A percentile compares a stretch with the other conserved stretches of the same genome.
Conservation (phyloP, 2,113 vertebrate genomes). For the Otus sunia region DNA sequence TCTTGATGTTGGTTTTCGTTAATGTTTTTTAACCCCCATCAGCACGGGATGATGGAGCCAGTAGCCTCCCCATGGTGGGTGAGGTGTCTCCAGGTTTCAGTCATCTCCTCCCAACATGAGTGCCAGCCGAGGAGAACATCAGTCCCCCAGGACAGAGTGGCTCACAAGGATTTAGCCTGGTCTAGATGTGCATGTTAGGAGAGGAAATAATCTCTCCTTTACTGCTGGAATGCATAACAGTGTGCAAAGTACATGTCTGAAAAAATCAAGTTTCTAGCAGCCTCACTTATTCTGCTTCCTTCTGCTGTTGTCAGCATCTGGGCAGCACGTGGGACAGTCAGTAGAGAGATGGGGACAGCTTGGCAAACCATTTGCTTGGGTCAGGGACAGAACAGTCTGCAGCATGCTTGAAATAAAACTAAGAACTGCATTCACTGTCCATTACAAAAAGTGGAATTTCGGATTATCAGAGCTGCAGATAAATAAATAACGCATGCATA, state of each 20-base stretch:
- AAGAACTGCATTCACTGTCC: not conserved
- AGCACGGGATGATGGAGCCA: accelerated
- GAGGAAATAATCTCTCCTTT: not conserved
- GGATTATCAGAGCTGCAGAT: not conserved
- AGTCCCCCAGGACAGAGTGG: not conserved
- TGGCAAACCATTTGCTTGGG: not conserved
- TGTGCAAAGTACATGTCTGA: not conserved
- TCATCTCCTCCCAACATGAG: accelerated
- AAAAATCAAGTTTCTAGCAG: not conserved
- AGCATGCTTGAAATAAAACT: not conserved
- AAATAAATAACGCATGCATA: not conserved
- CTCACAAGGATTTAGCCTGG: not conserved
- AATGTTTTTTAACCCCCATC: not conserved
- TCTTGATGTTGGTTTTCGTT: not conserved
- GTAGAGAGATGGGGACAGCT: not conserved
- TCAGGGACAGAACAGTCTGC: not conserved
- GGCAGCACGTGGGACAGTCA: not conserved
- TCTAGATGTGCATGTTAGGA: not conserved
- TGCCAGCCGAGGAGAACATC: not conserved
- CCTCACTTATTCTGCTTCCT: not conserved
- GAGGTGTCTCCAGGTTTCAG: not conserved
- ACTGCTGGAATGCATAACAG: not conserved
- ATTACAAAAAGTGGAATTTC: not conserved
- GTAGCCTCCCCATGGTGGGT: accelerated
- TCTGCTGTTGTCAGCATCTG: not conserved